phyloP scores from a whole-genome alignment of 2,113 vertebrate genomes.

The Oophaga pumilio region DNA sequence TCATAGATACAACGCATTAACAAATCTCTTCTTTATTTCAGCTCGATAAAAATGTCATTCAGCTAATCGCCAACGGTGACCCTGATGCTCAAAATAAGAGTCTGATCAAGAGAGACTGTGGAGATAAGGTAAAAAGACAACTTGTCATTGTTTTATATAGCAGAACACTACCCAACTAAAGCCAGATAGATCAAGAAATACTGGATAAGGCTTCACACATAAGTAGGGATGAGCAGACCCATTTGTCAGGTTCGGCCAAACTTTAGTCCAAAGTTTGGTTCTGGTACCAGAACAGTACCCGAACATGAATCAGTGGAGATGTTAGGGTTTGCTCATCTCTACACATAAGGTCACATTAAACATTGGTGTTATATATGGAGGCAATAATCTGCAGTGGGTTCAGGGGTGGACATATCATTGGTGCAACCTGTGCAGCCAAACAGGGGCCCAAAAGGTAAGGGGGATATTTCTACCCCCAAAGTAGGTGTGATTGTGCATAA shows the following conservation, averaged over 20 bases:
- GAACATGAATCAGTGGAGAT: no score
- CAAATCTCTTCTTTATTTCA: conserved; percentile 60
- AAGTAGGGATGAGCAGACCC: no score
- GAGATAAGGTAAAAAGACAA: conserved; percentile 61
- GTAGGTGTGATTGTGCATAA: no score
- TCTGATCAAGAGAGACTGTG: conserved; percentile 87
- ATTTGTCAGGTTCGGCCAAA: no score
- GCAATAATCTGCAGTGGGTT: neutral
- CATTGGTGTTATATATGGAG: neutral
- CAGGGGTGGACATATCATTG: no score
- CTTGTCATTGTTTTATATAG: neutral
- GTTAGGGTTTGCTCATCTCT: no score
- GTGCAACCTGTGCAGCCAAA: no score
- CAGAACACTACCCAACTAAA: neutral
- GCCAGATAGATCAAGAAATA: neutral
- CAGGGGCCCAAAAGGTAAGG: no score
- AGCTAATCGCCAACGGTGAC: conserved; percentile 80
- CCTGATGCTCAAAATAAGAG: conserved; percentile 84
- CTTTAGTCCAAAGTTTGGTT: no score
- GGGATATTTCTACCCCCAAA: no score
- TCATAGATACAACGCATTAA: neutral
- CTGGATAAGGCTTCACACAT: no score
- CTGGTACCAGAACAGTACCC: no score
- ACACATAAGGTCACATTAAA: neutral
- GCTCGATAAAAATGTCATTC: conserved; percentile 91